Evolutionary conservation across 2,797 vertebrate species (phyloP).

Genomic region (Sebastes taczanowskii): DNA sequence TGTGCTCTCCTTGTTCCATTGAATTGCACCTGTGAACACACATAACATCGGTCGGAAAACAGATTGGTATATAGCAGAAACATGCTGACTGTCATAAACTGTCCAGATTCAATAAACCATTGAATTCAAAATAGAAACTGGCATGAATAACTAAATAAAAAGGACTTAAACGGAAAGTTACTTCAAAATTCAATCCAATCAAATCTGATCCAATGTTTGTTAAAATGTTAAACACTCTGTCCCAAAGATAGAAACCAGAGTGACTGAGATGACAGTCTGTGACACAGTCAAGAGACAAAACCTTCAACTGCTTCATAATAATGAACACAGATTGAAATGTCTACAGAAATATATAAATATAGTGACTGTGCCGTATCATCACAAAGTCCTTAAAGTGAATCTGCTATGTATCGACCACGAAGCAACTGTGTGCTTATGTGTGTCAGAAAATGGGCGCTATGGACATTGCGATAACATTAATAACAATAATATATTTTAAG

Average conservation of each 20-base stretch:
- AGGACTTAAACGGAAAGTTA: not conserved
- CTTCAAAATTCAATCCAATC: slow-evolving; percentile 23
- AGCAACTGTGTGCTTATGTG: not conserved
- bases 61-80: slow-evolving; percentile 1
- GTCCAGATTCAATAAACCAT: slow-evolving; percentile 24
- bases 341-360: not conserved
- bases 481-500: not conserved
- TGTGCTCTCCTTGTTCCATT: not conserved
- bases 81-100: not conserved
- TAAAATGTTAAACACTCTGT: slow-evolving; percentile 18
- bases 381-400: not conserved
- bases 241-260: slow-evolving; percentile 42
- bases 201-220: slow-evolving; percentile 27
- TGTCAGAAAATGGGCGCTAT: not conserved
- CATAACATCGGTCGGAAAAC: not conserved
- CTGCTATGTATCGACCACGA: not conserved
- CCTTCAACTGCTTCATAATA: slow-evolving; percentile 8
- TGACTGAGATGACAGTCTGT: slow-evolving; percentile 8
- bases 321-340: slow-evolving; percentile 17
- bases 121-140: slow-evolving; percentile 21
- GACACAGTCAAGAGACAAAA: slow-evolving; percentile 41
- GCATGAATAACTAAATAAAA: slow-evolving; percentile 16
- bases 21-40: slow-evolving; percentile 12
- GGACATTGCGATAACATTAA: not conserved
- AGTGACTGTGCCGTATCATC: not conserved